Evolutionary conservation across 2,888 invertebrate species (phyloP).

Genomic region (Synanthedon myopaeformis): DNA sequence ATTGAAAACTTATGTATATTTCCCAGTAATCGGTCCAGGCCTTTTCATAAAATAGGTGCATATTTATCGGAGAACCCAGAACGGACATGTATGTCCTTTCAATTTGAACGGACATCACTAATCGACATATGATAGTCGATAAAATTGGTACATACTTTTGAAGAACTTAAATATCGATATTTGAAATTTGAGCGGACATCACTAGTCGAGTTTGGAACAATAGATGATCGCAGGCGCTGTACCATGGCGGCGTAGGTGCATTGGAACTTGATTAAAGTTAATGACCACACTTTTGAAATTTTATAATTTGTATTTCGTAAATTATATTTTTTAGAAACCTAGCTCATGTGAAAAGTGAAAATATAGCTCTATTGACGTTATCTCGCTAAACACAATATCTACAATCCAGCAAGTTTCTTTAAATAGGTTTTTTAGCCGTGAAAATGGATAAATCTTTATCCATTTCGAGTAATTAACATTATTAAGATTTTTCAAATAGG

Average conservation of each 20-base stretch:
- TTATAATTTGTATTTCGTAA: not conserved
- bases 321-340: not conserved
- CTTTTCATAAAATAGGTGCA: too few relatives aligned
- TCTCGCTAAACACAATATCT: too few relatives aligned
- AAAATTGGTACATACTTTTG: too few relatives aligned
- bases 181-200: constrained; percentile 19
- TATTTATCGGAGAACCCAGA: too few relatives aligned
- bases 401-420: too few relatives aligned
- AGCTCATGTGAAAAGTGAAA: not conserved
- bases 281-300: constrained; percentile 16
- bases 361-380: not conserved
- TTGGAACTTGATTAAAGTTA: constrained; percentile 37
- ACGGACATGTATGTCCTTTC: too few relatives aligned
- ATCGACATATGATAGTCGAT: not conserved
- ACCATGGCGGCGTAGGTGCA: constrained; percentile 39
- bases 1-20: too few relatives aligned
- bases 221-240: constrained; percentile 46
- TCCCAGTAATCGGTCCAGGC: constrained; percentile 17
- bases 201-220: constrained; percentile 41
- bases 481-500: not conserved
- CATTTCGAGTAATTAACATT: not conserved
- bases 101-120: constrained; percentile 26
- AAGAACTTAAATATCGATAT: constrained; percentile 17
- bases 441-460: not conserved
- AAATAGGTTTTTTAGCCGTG: not conserved